Base-by-base conservation (phyloP, 2,888 invertebrate species). In the Tricholauxania praeusta region DNA sequence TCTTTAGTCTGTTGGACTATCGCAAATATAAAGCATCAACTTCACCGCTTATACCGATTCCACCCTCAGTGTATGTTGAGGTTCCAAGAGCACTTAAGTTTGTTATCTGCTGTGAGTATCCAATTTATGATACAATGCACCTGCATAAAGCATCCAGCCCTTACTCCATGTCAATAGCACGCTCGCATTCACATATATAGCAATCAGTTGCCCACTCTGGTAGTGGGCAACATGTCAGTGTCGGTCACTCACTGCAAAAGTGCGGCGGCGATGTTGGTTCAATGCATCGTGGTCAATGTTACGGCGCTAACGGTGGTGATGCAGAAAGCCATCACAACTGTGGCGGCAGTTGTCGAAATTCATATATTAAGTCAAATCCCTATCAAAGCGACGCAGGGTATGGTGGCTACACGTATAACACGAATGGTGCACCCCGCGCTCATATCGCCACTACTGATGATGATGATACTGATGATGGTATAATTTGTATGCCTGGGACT, bases 41-140 rank as follows among this genome's bases (percentile, higher is more conserved):
- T 63, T 96, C 96, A 74, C 96, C 96, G 1, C 87, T 97, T 81
- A 94, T 97, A 84, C 96, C 96, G 7, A 92, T 97, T 74, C 96
- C 96, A 12, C 94, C 96, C 0, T 90, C 93, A 2, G 92, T 96
- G 62, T 97, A 96, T 87, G 92, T 92, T n/a, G 94, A 94, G 84
- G 93, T 96, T 57, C 96, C 96, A 1, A 90, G 90, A 81, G 93
- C 93, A 77, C 87, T 97, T 65, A 96, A 96, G 86, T 94, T 92
- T 83, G 89, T 95, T 22, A 85, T 96, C 63, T 96, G 96, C 87
- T 96, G 96, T 83, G 97, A 97, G 86, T 96, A 92, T 82, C 96
- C 96, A 0, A 89, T 96, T 73, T 97, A 97, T 85, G 93, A 96
- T 84, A 90, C 90, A 6, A 87, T 92, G 80, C 92, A 93, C 32